These are phyloP conservation scores for Characodon lateralis DNA, from an alignment of 2,797 vertebrate species.

Conservation along the genomic window DNA sequence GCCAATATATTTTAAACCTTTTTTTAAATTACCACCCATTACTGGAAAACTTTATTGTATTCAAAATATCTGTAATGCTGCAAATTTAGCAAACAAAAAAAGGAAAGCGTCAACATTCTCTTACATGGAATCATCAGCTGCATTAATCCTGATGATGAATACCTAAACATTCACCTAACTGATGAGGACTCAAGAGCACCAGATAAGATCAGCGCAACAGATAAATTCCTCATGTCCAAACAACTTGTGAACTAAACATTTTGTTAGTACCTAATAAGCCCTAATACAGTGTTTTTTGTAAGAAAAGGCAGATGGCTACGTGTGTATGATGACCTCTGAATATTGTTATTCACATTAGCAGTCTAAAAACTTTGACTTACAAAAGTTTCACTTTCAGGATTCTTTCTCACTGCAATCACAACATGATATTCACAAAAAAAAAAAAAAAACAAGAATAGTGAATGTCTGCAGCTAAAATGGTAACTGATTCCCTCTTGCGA, in stretches of 20 bases:
- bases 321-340: constrained; percentile 29
- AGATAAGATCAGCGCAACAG: constrained; percentile 24
- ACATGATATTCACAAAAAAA: constrained; percentile 46
- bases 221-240: constrained; percentile 10
- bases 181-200: constrained; percentile 31
- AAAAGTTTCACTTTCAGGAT: constrained; percentile 64
- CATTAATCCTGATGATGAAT: constrained; percentile 27
- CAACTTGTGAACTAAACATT: constrained; percentile 18
- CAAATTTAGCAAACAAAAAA: background rate
- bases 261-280: constrained; percentile 16
- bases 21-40: constrained; percentile 12
- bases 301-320: constrained; percentile 63
- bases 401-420: constrained; percentile 30
- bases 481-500: background rate
- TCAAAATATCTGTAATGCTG: background rate
- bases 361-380: constrained; percentile 30
- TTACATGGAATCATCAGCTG: background rate
- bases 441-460: background rate
- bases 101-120: constrained; percentile 2
- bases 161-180: constrained; percentile 14
- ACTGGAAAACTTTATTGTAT: constrained; percentile 1
- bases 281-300: constrained; percentile 24
- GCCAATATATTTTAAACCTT: no score
- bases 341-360: constrained; percentile 56
- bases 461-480: background rate